Percentiles rank a stretch among this genome's conserved stretches.
Evolutionary conservation across 2,113 vertebrate genomes (phyloP).

Genomic region (Erythrocercus mccallii): DNA sequence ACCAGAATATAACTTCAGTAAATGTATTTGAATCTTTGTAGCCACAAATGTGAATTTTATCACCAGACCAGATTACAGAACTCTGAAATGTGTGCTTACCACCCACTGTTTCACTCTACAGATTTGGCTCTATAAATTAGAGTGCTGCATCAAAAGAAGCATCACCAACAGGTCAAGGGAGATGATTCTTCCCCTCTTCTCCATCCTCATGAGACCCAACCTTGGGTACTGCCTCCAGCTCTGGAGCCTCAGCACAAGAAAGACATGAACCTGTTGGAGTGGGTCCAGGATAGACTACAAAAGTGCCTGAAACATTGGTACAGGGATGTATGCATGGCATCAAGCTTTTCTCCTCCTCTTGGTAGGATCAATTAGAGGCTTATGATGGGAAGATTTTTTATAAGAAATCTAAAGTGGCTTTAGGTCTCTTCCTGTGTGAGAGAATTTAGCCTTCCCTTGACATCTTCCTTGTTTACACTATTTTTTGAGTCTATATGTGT

Average conservation of each 20-base stretch:
- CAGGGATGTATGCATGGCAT: background rate
- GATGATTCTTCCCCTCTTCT: background rate
- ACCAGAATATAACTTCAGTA: background rate
- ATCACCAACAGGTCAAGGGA: background rate
- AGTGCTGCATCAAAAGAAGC: background rate
- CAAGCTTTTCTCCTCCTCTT: background rate
- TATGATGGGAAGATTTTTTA: background rate
- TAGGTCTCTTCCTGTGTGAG: background rate
- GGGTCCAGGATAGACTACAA: rapidly evolving
- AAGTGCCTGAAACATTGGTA: background rate
- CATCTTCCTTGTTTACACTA: background rate
- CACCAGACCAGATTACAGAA: background rate
- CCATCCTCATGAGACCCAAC: background rate
- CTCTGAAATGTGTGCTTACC: background rate
- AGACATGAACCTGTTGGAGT: background rate
- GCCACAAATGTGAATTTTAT: background rate
- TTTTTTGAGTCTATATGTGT: background rate
- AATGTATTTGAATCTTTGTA: background rate
- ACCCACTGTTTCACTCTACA: background rate
- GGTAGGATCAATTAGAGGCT: background rate
- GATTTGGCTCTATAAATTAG: background rate
- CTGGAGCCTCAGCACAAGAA: background rate
- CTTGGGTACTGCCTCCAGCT: rapidly evolving
- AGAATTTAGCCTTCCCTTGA: background rate
- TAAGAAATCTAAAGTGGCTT: background rate